Base-by-base conservation (phyloP, 2,888 invertebrate genomes). In the Entomobrya proxima region DNA sequence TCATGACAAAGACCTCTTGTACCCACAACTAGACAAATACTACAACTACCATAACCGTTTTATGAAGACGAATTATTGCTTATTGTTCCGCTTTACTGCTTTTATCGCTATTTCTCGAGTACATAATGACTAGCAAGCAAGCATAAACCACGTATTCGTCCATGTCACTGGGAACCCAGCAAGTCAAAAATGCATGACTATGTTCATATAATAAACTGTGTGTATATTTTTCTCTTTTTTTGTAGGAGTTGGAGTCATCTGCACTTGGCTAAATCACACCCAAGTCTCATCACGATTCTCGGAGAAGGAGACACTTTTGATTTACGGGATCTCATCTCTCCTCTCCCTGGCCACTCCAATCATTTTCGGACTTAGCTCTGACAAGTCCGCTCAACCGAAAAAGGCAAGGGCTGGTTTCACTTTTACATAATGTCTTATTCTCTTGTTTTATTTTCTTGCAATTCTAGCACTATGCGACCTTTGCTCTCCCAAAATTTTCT, bases 311-410 rank as follows among this genome's bases (percentile, higher is more conserved):
- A 88, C 87, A 52, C 85, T 89, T 47, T 86, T 90, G 64, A 84
- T 88, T 69, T 90, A 89, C 80, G 89, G 89, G 37, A 55, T 90
- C 61, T 87, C 89, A 30, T 88, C 88, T 27, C 77, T 90, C 52
- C 84, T 90, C 67, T 90, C 89, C 18, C 77, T 90, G 27, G 88
- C 85, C 58, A 86, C 87, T 47, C 89, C 89, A 61, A 87, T 90
- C 75, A 82, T 90, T 37, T 90, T 90, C 78, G 89, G 89, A 75
- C 83, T 90, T 21, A 78, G 89, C 52, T 90, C 89, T 55, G 89
- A 90, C 86, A 89, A 88, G 84, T 86, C 89, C 7, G 88, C 86
- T 27, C 88, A 86, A 67, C 89, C 89, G 11, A 90, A 88, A 85
- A 90, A 90, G 89, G 89, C 88, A 88, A 87, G 86, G 64, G 30